A percentile compares a stretch with the other conserved stretches of the same genome.
Evolutionary conservation across 2,797 vertebrate genomes (phyloP).

Genomic region (Lacerta agilis): DNA sequence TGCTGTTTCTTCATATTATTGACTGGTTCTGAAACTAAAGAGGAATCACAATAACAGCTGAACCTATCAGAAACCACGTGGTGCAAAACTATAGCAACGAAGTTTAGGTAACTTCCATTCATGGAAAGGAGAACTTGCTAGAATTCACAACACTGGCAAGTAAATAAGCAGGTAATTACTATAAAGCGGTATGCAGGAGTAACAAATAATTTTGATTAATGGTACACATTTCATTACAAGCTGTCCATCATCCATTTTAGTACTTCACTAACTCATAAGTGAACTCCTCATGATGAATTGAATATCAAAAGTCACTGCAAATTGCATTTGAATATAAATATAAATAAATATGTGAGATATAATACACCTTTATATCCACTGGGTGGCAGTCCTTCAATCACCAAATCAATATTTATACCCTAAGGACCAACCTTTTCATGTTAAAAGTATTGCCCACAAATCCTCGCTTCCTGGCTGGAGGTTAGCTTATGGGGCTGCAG

Average conservation of each 20-base stretch:
- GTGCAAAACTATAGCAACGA: constrained; percentile 46
- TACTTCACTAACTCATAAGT: not conserved
- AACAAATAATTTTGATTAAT: constrained; percentile 54
- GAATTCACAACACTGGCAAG: constrained; percentile 44
- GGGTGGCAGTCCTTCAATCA: constrained; percentile 54
- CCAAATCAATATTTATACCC: not conserved
- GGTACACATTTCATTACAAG: constrained; percentile 35
- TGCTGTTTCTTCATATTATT: constrained; percentile 11
- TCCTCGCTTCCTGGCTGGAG: not conserved
- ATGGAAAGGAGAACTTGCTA: constrained; percentile 45
- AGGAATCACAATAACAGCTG: not conserved
- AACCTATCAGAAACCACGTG: constrained; percentile 40
- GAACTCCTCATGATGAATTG: constrained; percentile 29
- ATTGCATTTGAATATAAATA: not conserved
- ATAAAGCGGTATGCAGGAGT: constrained; percentile 46
- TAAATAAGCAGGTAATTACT: constrained; percentile 53
- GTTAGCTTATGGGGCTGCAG: no score
- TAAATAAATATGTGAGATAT: not conserved
- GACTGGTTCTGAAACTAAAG: constrained; percentile 51
- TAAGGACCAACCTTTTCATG: not conserved
- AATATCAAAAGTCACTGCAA: not conserved
- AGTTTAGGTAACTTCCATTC: constrained; percentile 57
- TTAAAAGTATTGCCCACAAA: not conserved
- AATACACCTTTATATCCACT: constrained; percentile 49
- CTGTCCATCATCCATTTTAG: constrained; percentile 37